Conservation (phyloP, 2,113 vertebrate species). For the Nannospalax galili region DNA sequence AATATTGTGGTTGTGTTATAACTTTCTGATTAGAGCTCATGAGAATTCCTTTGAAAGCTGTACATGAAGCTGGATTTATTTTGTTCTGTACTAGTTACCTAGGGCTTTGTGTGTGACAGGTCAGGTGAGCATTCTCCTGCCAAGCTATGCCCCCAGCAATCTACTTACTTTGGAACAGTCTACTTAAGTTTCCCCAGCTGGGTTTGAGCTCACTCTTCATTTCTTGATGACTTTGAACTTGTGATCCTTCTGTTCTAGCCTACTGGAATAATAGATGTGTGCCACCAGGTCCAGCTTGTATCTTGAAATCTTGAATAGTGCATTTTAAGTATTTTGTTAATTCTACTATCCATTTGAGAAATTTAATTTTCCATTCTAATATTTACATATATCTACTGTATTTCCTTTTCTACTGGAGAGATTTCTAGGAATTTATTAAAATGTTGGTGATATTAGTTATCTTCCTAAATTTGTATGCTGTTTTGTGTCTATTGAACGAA, state of each 20-base stretch:
- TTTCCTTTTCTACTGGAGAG: background rate
- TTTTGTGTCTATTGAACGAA: background rate
- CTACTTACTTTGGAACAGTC: too few species aligned
- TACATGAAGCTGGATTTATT: background rate
- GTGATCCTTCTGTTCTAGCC: background rate
- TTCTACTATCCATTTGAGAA: background rate
- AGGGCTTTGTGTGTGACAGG: background rate
- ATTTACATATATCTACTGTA: background rate
- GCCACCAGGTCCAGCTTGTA: background rate
- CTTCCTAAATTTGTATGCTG: background rate
- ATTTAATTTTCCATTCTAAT: background rate
- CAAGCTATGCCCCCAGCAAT: too few species aligned
- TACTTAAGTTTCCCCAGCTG: background rate
- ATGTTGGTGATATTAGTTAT: background rate
- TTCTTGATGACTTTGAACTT: background rate
- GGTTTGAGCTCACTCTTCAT: background rate
- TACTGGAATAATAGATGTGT: background rate
- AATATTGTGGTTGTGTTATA: background rate
- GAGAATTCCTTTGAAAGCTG: background rate
- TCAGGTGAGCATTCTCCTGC: background rate
- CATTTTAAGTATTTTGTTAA: background rate
- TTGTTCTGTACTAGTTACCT: too few species aligned
- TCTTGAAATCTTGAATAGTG: background rate
- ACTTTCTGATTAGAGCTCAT: background rate
- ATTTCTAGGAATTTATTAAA: too few species aligned